These are phyloP conservation scores for Holacanthella duospinosa DNA, from an alignment of 2,888 invertebrate species.

Conservation along the genomic window DNA sequence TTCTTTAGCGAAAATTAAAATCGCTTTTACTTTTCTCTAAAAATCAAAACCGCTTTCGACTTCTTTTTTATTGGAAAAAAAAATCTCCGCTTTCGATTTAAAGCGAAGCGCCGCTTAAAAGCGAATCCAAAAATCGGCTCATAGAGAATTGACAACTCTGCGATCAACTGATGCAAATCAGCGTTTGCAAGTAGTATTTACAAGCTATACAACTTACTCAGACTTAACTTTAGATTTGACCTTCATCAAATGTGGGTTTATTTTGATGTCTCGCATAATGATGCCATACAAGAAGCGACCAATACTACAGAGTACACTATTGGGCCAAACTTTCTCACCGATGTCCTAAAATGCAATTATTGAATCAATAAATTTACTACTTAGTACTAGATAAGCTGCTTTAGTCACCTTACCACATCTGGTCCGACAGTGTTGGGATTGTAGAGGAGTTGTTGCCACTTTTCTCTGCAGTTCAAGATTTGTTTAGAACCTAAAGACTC, in stretches of 20 bases:
- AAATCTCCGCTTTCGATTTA: no score
- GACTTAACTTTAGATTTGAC: no score
- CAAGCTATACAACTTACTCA: no score
- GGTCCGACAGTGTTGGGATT: slow-evolving; percentile 47
- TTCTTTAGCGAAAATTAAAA: no score
- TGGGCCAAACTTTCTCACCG: slow-evolving; percentile 56
- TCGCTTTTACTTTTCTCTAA: no score
- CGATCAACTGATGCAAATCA: no score
- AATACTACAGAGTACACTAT: slow-evolving; percentile 52
- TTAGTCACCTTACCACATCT: slow-evolving; percentile 43
- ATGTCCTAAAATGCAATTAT: slow-evolving; percentile 24
- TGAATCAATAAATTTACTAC: background rate
- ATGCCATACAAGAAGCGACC: slow-evolving; percentile 81
- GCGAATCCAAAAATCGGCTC: no score
- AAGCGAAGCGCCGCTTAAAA: no score
- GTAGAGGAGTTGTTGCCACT: slow-evolving; percentile 59
- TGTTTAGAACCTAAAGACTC: slow-evolving; percentile 39
- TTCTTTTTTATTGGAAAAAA: no score
- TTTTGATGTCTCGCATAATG: slow-evolving; percentile 70
- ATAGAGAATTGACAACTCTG: no score
- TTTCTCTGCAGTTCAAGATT: slow-evolving; percentile 52
- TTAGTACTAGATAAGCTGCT: background rate
- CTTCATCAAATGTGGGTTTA: slow-evolving; percentile 61
- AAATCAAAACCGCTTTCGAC: no score
- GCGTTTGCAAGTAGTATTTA: no score